Percentiles rank a stretch among this genome's conserved stretches.
Conservation (phyloP, 2,797 vertebrate species). For the Eptatretus atami region DNA sequence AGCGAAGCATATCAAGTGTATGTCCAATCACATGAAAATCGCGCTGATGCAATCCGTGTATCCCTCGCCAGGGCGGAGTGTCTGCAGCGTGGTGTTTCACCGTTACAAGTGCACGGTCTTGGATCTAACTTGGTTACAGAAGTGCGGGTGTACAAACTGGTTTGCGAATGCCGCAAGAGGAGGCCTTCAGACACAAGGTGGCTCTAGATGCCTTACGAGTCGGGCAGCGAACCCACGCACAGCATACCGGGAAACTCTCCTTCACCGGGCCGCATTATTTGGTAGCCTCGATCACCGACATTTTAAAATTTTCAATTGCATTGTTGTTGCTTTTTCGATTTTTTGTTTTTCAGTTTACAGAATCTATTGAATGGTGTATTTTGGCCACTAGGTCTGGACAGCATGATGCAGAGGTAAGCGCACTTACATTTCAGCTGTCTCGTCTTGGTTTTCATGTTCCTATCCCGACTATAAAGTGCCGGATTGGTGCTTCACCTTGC, state of each 20-base stretch:
- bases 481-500: no score
- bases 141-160: slow-evolving; percentile 95
- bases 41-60: background rate
- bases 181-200: slow-evolving; percentile 86
- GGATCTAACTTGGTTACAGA: slow-evolving; percentile 91
- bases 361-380: no score
- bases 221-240: slow-evolving; percentile 2
- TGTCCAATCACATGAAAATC: background rate
- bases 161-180: slow-evolving; percentile 94
- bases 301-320: no score
- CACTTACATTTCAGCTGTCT: no score
- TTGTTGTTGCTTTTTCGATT: no score
- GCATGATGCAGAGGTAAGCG: no score
- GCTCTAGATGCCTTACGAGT: slow-evolving; percentile 54
- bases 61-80: slow-evolving; percentile 52
- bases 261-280: background rate
- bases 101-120: slow-evolving; percentile 74
- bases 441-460: no score
- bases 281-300: background rate
- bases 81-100: slow-evolving; percentile 72
- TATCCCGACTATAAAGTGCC: no score
- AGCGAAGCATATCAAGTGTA: background rate
- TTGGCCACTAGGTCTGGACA: no score
- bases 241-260: background rate
- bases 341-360: no score